Evolutionary conservation across 1,140 invertebrate genomes (phyloP).

Genomic region (Pteromalus puparum): DNA sequence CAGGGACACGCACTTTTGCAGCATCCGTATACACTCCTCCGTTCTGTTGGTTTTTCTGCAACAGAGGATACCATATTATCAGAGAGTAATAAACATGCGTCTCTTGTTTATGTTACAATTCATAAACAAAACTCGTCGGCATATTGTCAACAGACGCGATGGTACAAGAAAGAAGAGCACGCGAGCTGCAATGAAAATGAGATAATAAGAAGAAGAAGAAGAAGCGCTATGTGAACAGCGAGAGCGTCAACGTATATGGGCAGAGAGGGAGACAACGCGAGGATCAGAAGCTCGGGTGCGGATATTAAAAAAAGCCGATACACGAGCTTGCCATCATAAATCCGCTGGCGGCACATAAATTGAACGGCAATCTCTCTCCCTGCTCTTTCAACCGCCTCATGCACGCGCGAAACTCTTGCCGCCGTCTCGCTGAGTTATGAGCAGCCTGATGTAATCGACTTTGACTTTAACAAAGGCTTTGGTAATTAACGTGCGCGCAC

Average conservation of each 20-base stretch:
- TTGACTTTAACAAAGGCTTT: conserved; percentile 56
- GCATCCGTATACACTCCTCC: conserved; percentile 80
- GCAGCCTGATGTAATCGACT: conserved; percentile 59
- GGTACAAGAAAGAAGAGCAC: background rate
- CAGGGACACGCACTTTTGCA: conserved; percentile 80
- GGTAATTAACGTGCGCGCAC: conserved; percentile 52
- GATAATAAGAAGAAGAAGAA: background rate
- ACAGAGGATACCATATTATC: conserved; percentile 42
- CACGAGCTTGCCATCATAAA: conserved; percentile 57
- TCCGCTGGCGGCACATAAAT: conserved; percentile 56
- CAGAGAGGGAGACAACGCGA: background rate
- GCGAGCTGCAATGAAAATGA: conserved; percentile 38
- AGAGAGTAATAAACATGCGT: no score
- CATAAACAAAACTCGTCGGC: no score
- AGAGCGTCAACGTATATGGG: background rate
- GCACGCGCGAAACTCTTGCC: conserved; percentile 34
- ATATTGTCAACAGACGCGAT: background rate
- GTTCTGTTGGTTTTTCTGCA: conserved; percentile 81
- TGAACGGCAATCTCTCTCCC: conserved; percentile 59
- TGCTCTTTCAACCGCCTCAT: conserved; percentile 9
- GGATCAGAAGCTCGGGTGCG: conserved; percentile 18
- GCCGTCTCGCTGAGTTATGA: conserved; percentile 59
- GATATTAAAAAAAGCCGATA: conserved; percentile 57
- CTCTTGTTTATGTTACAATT: no score
- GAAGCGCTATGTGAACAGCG: no score